Base-by-base conservation (phyloP, 2,888 invertebrate species). In the Morpho deidamia region DNA sequence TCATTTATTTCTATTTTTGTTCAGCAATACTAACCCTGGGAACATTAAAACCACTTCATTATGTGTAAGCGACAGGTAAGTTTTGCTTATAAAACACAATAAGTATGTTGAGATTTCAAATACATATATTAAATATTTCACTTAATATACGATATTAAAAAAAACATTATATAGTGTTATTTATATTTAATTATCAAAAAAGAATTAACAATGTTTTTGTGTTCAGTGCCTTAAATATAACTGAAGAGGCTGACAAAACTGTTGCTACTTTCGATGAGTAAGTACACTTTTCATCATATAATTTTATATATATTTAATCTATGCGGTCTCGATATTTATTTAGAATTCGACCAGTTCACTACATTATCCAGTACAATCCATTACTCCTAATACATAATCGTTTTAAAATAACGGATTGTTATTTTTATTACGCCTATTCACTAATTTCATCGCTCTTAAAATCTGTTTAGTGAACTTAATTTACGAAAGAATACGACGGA, bases 11-110 rank as follows among this genome's bases (percentile, higher is more conserved):
- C 39, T n/a, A 37, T 57, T 41, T 52, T 45, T 56, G 46, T 56
- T 54, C 58, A 67, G 68, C 51, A 56, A 51, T n/a, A 48, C 49
- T 8, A 55, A 35, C 33, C 12, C 48, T 50, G 56, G 67, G 60
- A 59, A 59, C 44, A 45, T 48, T 44, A 56, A 64, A 64, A 59
- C 62, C 35, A 51, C 61, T 57, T 61, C 65, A 53, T 48, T 68
- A 56, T 62, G 63, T 32, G 56, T 71, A 41, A 62, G 65, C 12
- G 62, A 68, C 53, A 65, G 64, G 64, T 63, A 58, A 63, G 59
- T 48, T 32, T 41, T 37, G 37, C 37, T 37, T 37, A 37, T 23
- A 23, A 14, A 23, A 5, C 5, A 5, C 23, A 1, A 23, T 23
- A 23, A 23, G 2, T 23, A 23, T 23, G 23, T 23, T 23, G 3